A percentile compares a stretch with the other conserved stretches of the same genome.
Evolutionary conservation across 2,888 invertebrate species (phyloP).

Genomic region (Blastobasis adustella): DNA sequence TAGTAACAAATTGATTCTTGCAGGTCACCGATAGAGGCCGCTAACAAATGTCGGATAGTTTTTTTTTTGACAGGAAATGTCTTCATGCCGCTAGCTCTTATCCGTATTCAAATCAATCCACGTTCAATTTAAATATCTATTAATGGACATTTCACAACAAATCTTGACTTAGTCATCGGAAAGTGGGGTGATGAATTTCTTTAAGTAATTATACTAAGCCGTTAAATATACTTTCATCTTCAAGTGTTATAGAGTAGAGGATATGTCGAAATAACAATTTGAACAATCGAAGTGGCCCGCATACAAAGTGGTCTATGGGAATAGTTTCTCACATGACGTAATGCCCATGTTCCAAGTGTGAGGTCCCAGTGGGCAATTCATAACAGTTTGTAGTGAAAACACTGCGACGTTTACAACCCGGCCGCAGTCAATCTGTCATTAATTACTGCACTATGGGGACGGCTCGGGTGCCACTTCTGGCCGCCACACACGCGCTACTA

Average conservation of each 20-base stretch:
- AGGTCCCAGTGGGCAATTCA: constrained; percentile 56
- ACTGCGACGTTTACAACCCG: constrained; percentile 58
- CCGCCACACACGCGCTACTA: constrained; percentile 46
- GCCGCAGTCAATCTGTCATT: constrained; percentile 56
- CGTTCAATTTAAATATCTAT: constrained; percentile 8
- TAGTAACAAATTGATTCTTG: constrained; percentile 61
- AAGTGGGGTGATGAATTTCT: too few species aligned
- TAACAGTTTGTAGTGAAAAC: constrained; percentile 68
- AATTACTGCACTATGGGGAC: constrained; percentile 46
- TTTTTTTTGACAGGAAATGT: constrained; percentile 39
- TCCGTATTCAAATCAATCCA: constrained; percentile 28
- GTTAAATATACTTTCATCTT: too few species aligned
- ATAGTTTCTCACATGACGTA: constrained; percentile 37
- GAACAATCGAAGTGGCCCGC: too few species aligned
- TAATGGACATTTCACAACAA: too few species aligned
- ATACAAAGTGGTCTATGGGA: not conserved
- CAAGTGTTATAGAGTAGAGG: too few species aligned
- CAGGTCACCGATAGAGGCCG: constrained; percentile 27
- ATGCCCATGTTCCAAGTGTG: constrained; percentile 57
- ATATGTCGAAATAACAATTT: too few species aligned
- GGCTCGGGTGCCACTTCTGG: constrained; percentile 39
- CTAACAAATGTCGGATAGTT: constrained; percentile 24
- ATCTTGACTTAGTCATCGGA: too few species aligned
- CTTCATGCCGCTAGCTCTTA: constrained; percentile 33
- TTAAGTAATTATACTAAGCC: too few species aligned